Conservation (phyloP, 2,888 invertebrate genomes). For the Leptopilina myrica region DNA sequence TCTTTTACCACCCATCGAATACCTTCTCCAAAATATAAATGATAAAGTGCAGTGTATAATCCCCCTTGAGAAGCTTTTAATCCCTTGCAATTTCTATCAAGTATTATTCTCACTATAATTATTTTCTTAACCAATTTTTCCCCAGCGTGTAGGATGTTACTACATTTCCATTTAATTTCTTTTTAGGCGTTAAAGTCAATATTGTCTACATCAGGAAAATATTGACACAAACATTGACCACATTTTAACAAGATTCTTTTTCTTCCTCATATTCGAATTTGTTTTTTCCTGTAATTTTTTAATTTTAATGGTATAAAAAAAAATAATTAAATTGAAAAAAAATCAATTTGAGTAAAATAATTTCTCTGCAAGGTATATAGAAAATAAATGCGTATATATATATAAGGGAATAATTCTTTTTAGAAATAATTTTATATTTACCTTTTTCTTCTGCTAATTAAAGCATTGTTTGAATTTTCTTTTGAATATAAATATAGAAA, state of each 20-base stretch:
- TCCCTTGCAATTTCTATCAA: constrained; percentile 11
- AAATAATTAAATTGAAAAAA: too few species aligned
- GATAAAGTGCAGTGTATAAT: neutral
- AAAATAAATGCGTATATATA: too few species aligned
- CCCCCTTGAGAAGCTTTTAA: constrained; percentile 17
- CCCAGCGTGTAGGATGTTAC: neutral
- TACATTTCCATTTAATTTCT: neutral
- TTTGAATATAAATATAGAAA: neutral
- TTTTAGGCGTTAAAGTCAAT: neutral
- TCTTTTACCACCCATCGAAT: neutral
- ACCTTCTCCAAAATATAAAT: neutral
- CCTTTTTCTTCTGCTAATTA: neutral
- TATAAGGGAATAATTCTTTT: too few species aligned
- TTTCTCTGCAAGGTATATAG: too few species aligned
- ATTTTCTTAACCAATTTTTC: neutral
- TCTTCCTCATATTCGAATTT: too few species aligned
- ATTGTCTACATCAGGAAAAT: neutral
- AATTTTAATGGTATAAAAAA: too few species aligned
- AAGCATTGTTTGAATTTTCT: neutral
- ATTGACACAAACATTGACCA: neutral
- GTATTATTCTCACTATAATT: neutral
- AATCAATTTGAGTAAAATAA: too few species aligned
- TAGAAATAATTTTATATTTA: neutral
- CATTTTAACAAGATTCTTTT: too few species aligned
- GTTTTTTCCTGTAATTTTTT: too few species aligned